Base-by-base conservation (phyloP, 2,888 invertebrate species). In the Epicampocera succincta region DNA sequence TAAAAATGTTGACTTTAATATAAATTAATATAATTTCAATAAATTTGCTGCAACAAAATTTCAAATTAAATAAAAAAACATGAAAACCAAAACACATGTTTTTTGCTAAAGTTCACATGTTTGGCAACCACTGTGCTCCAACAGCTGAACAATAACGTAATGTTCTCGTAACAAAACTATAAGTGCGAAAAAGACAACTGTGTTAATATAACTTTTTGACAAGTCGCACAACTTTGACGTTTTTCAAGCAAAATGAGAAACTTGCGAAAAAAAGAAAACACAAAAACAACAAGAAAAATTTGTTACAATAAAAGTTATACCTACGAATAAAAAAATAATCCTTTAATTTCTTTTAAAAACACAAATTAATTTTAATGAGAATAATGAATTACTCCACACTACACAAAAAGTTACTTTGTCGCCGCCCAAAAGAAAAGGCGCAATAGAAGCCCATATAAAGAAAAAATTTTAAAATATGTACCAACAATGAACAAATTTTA, bases 91-190 rank as follows among this genome's bases (percentile, higher is more conserved):
- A 61, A 80, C 76, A 76, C 75, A 54, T 80, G 68, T 68, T 74
- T 79, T 58, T 61, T n/a, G 2, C n/a, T 33, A 21, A 13, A 40
- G n/a, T 71, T 66, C 60, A 48, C n/a, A 68, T 33, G 33, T 54
- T 56, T 76, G n/a, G 61, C 72, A 76, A 76, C 72, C 80, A 80
- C 76, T 76, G 76, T 80, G 68, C 38, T 13, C n/a, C 29, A 61
- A 40, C 80, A 80, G 72, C 80, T 80, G 72, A 40, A 81, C 11
- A 13, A 2, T 56, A n/a, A 38, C 15, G 19, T 33, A 25, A 46
- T 66, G 19, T 60, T 46, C 33, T 12, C 33, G n/a, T 42, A 56
- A 17, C 29, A 1, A 1, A 0, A 11, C 12, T 8, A 19, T 12
- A 15, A 42, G 82, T 52, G 40, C 33, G 29, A 78, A 60, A 66